Conservation (phyloP, 2,113 vertebrate genomes). For the Triplophysa siluroides region DNA sequence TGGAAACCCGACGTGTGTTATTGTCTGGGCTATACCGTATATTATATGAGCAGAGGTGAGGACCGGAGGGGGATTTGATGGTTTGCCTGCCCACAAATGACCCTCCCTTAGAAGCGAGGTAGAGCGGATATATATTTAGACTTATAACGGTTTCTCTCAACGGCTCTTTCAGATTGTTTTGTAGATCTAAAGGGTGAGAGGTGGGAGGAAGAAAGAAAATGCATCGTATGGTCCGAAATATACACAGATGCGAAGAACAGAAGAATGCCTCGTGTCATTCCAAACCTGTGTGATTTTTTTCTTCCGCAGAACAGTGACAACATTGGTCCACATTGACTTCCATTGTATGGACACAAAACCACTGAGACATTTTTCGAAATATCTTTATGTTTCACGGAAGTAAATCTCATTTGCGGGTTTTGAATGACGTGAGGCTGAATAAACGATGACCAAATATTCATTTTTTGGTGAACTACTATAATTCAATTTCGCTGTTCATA, state of each 20-base stretch:
- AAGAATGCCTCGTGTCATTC: no score
- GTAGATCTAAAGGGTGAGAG: constrained; percentile 18
- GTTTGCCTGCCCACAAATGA: constrained; percentile 38
- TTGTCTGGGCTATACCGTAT: not conserved
- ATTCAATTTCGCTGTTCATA: no score
- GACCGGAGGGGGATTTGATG: constrained; percentile 4
- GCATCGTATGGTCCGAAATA: not conserved
- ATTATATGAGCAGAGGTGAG: constrained; percentile 21
- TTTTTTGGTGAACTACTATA: no score
- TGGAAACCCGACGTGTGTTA: constrained; percentile 23
- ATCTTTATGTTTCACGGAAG: no score
- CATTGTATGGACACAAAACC: no score
- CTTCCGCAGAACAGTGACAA: no score
- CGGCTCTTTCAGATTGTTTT: constrained; percentile 42
- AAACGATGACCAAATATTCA: no score
- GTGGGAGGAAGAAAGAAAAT: constrained; percentile 50
- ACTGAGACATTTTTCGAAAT: no score
- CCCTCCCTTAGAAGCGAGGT: constrained; percentile 38
- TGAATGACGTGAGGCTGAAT: no score
- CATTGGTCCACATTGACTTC: no score
- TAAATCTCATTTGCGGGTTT: no score
- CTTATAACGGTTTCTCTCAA: constrained; percentile 46
- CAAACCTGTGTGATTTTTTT: no score
- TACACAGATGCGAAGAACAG: not conserved
- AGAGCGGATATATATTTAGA: constrained; percentile 17